Base-by-base conservation (phyloP, 2,113 vertebrate genomes). In the Pedetes capensis region DNA sequence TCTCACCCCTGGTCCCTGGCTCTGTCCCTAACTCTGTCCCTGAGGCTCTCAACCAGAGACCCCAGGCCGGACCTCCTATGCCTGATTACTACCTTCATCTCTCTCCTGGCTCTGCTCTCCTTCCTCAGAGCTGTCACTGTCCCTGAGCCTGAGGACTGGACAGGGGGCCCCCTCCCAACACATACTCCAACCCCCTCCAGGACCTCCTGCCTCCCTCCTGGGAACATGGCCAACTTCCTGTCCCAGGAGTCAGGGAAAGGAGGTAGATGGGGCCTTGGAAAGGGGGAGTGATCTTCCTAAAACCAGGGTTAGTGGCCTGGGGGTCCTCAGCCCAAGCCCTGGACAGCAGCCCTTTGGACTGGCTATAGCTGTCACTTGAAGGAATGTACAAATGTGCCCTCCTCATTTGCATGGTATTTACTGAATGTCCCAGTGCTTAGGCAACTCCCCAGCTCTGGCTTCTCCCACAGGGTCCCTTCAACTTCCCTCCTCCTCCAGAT, bases 171-270 rank as follows among this genome's bases (percentile, higher is more conserved):
- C 89, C 86, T 93, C 91, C 81, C 78, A 69, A 39, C 39, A 74
- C 68, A 88, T 8, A 75, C 79, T 92, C 89, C 90, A 83, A 72
- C 88, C 92, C 81, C 61, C 87, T 96, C 90, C 6, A 4, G 68
- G 96, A 95, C 96, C 96, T 97, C 95, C 90, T 57, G 90, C 93
- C 93, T 96, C 94, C 88, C 97, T 97, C 97, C 96, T 96, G 97
- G 97, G 97, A 97, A 96, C 91, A 63, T 18, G 87, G 97, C 97
- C 97, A 97, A 97, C 96, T 97, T 97, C 97, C 97, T 96, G 93
- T 96, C 96, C 95, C 44, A 6, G 68, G 84, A 96, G 90, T 95
- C 84, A 93, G 95, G 96, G 76, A 96, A 93, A 96, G 91, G 96
- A 93, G 87, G 78, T 95, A 72, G 95, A 82, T 18, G 76, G 84